Conservation (phyloP, 2,888 invertebrate genomes). For the Ochlodes sylvanus region DNA sequence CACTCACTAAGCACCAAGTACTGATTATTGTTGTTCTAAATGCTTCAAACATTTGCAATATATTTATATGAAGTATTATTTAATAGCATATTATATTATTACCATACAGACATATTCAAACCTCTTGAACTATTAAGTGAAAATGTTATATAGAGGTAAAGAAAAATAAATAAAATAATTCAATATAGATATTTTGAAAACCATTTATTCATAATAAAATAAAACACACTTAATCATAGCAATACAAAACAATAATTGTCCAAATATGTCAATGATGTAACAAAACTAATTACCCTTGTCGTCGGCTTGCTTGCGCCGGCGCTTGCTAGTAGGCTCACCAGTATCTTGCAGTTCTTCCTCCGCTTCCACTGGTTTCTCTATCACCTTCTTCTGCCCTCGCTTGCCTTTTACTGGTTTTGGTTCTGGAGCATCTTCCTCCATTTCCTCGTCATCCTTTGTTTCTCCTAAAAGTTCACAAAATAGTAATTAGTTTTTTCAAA, state of each 20-base stretch:
- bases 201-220: constrained; percentile 71
- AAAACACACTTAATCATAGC: constrained; percentile 70
- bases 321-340: constrained; percentile 65
- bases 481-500: not conserved
- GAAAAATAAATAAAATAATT: constrained; percentile 68
- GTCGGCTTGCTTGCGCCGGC: constrained; percentile 70
- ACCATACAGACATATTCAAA: not conserved
- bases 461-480: constrained; percentile 55
- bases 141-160: constrained; percentile 39
- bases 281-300: constrained; percentile 79
- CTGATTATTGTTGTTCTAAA: no score
- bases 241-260: constrained; percentile 65
- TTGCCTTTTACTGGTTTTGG: constrained; percentile 68
- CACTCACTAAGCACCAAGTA: no score
- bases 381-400: constrained; percentile 65
- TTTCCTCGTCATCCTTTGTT: constrained; percentile 57
- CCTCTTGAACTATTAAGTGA: not conserved
- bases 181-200: constrained; percentile 68
- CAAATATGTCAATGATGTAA: constrained; percentile 55
- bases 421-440: constrained; percentile 60
- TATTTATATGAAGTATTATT: no score
- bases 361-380: constrained; percentile 52
- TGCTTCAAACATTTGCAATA: no score
- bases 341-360: constrained; percentile 63
- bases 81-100: no score